These are phyloP conservation scores for Apantesis nais DNA, from an alignment of 2,888 invertebrate genomes.

Conservation along the genomic window DNA sequence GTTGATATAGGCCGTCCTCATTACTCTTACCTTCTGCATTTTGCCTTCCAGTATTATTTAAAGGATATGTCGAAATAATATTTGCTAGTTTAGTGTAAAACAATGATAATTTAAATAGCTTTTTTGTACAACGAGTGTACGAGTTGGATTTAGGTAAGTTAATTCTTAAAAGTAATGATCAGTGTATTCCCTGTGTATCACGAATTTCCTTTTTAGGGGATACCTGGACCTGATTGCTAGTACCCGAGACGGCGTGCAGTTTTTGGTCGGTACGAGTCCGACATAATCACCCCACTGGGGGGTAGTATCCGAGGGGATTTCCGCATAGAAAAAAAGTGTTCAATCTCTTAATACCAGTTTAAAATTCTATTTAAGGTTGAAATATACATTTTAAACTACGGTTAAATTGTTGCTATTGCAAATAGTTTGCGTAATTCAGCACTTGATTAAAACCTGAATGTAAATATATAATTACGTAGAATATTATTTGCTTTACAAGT, in stretches of 20 bases:
- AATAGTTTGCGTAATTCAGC: not conserved
- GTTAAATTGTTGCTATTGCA: not conserved
- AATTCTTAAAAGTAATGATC: not conserved
- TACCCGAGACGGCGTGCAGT: no score
- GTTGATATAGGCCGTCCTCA: no score
- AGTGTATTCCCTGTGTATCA: not conserved
- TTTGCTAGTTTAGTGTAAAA: not conserved
- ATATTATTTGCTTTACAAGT: not conserved
- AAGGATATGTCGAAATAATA: not conserved
- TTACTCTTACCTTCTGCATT: no score
- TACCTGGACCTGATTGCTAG: no score
- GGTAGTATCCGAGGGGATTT: no score
- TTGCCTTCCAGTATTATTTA: no score
- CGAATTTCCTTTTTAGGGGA: no score
- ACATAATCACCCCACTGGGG: no score
- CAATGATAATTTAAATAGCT: not conserved
- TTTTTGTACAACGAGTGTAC: not conserved
- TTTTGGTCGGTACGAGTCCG: no score
- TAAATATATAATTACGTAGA: slow-evolving; percentile 1
- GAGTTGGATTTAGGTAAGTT: not conserved
- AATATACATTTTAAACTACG: not conserved
- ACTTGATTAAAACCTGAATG: slow-evolving; percentile 8
- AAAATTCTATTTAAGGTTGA: not conserved
- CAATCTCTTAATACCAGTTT: no score
- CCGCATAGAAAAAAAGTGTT: no score